Evolutionary conservation across 1,140 invertebrate genomes (phyloP), one percentile per base, ranked within the genome.

Genomic region (Dryas iulia): DNA sequence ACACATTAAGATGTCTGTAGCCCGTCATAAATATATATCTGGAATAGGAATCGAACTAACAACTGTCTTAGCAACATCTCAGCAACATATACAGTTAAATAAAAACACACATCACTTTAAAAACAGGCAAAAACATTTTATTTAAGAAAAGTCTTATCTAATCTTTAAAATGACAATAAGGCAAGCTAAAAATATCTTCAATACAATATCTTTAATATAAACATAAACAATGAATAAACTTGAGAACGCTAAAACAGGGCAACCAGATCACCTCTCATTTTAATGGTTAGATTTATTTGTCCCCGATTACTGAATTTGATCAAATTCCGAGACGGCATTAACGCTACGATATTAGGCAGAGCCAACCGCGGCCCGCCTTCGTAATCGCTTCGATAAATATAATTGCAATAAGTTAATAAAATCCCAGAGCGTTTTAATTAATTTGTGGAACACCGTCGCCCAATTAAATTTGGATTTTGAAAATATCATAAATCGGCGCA

Each of bases 381-480:
- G 73, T 87, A 87, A 86, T 84, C 77, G 77, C 68, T 69, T 68
- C 79, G 79, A 84, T 83, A 86, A 89, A 89, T 86, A 83, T 90
- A 89, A 89, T 89, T 82, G 84, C 80, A 85, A 89, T 89, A 90
- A 89, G 79, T 87, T 89, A 86, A 87, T 88, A 87, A 84, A 89
- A 88, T 83, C 76, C 77, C 77, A 66, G 66, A 77, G 74, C 83
- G 74, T 73, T 81, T 83, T 86, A 88, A 88, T 89, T 87, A 89
- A 90, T 90, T 87, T 84, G 80, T 77, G 78, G 79, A 77, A 84
- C 77, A 78, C 77, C 73, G 73, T 69, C 77, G 74, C 69, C 77
- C 78, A 83, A 87, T 84, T 83, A 86, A 83, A 88, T 72, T 60
- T 69, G 79, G n/a, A 75, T 83, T 82, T 83, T 74, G 75, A 77